Base-by-base conservation (phyloP, 2,113 vertebrate genomes). In the Poeciliopsis prolifica region DNA sequence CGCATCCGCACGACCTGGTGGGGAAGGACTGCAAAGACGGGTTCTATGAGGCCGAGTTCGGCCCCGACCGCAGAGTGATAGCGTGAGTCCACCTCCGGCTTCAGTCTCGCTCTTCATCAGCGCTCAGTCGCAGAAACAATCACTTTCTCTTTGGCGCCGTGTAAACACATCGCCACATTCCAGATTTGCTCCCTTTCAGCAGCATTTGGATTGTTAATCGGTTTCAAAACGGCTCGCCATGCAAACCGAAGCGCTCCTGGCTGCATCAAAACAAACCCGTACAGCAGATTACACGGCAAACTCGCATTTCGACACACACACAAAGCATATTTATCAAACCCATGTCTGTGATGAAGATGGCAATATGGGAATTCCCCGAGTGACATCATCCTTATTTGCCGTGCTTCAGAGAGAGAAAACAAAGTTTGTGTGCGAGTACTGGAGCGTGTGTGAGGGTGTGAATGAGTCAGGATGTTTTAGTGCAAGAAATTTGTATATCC, bases 21-120 rank as follows among this genome's bases (percentile, higher is more conserved):
- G 98, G 98, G 61, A 98, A 97, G 85, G 98, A 99, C 92, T 99
- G 97, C 88, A 96, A 94, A 89, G 97, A 99, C 74, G 97, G 98
- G 26, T 98, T 96, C 93, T 99, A 99, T 0, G 98, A 99, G 92
- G 96, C 95, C 1, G 97, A 99, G 86, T 98, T 99, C 35, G 97
- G 97, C 28, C 96, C 96, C 0, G 97, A 98, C 14, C 97, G 97
- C 24, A 96, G 95, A 90, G 96, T 97, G 63, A 92, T 99, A 12
- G 96, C 95, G 98, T 99, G 92, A 97, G 97, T 98, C 89, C 35
- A 11, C 51, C 58, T 12, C 28, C 66, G 15, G 24, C 44, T 29
- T 19, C 14, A 37, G 10, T 79, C 51, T 51, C 70, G 2, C 7
- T 71, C 42, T 79, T 70, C 72, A 68, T 83, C 69, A 70, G 37